Conservation (phyloP, 2,797 vertebrate species). For the Coregonus sp. region DNA sequence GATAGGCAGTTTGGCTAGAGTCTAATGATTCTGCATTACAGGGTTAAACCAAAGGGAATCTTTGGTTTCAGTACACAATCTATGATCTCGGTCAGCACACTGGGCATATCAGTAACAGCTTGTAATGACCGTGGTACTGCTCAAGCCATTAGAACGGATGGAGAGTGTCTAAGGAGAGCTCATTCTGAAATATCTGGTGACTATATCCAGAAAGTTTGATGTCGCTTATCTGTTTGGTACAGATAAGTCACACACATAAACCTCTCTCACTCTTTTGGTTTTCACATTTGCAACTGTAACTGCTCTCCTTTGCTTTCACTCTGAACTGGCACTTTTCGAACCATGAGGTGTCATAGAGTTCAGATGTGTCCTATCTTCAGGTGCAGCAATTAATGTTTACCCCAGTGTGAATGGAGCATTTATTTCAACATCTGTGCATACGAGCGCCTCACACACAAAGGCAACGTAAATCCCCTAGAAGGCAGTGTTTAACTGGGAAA, state of each 20-base stretch:
- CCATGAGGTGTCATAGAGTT: neutral
- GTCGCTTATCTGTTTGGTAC: neutral
- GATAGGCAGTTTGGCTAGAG: conserved; percentile 61
- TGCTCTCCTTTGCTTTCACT: neutral
- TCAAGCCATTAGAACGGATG: neutral
- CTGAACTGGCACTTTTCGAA: neutral
- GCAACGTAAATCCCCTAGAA: conserved; percentile 9
- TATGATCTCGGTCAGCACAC: neutral
- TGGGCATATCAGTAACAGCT: neutral
- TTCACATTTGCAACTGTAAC: neutral
- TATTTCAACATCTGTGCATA: conserved; percentile 39
- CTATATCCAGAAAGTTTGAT: neutral
- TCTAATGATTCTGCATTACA: conserved; percentile 48
- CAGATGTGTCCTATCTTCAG: neutral
- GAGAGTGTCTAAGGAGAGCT: neutral
- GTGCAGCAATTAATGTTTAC: neutral
- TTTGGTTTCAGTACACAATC: conserved; percentile 7
- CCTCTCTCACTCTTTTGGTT: neutral
- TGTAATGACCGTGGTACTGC: neutral
- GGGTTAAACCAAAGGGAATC: conserved; percentile 49
- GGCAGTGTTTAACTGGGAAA: conserved; percentile 10
- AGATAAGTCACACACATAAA: neutral
- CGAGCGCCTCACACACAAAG: conserved; percentile 32
- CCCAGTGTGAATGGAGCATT: conserved; percentile 24
- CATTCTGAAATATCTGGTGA: neutral